phyloP scores from a whole-genome alignment of 2,888 invertebrate genomes.

The Drosophila subsilvestris region DNA sequence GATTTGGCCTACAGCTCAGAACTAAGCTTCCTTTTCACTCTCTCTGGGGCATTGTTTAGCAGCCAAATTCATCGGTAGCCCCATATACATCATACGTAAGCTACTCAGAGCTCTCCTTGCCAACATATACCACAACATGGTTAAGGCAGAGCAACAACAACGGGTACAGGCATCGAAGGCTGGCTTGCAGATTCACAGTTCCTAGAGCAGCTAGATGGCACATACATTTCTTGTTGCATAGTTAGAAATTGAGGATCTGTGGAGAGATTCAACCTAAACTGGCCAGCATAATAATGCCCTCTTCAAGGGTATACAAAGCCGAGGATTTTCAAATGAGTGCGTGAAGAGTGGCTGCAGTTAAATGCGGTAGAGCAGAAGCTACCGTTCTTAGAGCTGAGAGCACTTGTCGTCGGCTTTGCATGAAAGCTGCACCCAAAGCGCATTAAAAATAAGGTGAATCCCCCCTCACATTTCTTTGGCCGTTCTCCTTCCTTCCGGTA shows the following conservation, averaged over 20 bases:
- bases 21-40: background rate
- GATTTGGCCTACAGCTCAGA: constrained; percentile 9
- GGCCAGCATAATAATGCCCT: background rate
- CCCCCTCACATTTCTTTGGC: background rate
- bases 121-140: constrained; percentile 30
- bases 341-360: background rate
- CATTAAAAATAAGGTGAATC: background rate
- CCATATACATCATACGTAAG: constrained; percentile 18
- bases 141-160: constrained; percentile 18
- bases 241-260: background rate
- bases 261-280: background rate
- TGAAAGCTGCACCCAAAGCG: background rate
- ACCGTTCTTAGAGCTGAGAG: constrained; percentile 13
- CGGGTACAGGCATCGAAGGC: no score
- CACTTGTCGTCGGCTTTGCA: constrained; percentile 59
- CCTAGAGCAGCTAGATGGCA: background rate
- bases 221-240: no score
- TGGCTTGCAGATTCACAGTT: background rate
- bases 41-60: constrained; percentile 20
- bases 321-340: constrained; percentile 17
- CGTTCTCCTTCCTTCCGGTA: background rate
- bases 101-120: constrained; percentile 15
- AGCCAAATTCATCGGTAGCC: constrained; percentile 13
- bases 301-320: constrained; percentile 38
- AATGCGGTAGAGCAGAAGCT: constrained; percentile 2